These are phyloP conservation scores for Enteromius mattozi DNA, from an alignment of 2,797 vertebrate species.

Conservation along the genomic window DNA sequence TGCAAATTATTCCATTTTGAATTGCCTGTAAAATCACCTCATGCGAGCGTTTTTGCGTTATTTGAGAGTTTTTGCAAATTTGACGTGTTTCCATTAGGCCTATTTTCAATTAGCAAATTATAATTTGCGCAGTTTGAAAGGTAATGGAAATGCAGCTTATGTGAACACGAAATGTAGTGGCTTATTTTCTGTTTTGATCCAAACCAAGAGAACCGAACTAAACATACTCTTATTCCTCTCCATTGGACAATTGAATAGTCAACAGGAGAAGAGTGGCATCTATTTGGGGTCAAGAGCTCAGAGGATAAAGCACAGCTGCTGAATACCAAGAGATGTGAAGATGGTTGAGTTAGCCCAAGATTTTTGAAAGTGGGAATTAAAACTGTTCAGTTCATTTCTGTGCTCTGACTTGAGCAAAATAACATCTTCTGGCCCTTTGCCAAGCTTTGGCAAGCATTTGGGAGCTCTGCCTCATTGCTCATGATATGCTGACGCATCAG, in stretches of 20 bases:
- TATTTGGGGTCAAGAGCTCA: not conserved
- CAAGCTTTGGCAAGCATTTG: slow-evolving; percentile 23
- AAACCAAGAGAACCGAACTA: not conserved
- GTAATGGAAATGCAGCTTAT: too few relatives aligned
- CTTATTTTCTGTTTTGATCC: not conserved
- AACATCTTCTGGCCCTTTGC: slow-evolving; percentile 1
- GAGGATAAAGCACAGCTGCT: not conserved
- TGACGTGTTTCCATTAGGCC: too few relatives aligned
- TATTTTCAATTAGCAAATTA: too few relatives aligned
- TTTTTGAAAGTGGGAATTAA: not conserved
- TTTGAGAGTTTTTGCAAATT: too few relatives aligned
- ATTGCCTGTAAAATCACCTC: too few relatives aligned
- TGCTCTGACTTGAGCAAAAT: not conserved
- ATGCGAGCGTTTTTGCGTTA: too few relatives aligned
- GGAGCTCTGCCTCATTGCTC: slow-evolving; percentile 19
- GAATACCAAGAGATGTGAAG: slow-evolving; percentile 1
- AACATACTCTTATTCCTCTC: not conserved
- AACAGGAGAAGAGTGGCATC: not conserved
- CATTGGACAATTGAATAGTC: not conserved
- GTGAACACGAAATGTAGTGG: not conserved
- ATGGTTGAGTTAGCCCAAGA: not conserved
- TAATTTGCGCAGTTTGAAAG: too few relatives aligned
- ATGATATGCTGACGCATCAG: slow-evolving; percentile 24
- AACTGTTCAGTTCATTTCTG: slow-evolving; percentile 2
- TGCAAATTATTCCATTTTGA: too few relatives aligned